Evolutionary conservation across 1,140 invertebrate species (phyloP).

Genomic region (Leptinotarsa lineolata): DNA sequence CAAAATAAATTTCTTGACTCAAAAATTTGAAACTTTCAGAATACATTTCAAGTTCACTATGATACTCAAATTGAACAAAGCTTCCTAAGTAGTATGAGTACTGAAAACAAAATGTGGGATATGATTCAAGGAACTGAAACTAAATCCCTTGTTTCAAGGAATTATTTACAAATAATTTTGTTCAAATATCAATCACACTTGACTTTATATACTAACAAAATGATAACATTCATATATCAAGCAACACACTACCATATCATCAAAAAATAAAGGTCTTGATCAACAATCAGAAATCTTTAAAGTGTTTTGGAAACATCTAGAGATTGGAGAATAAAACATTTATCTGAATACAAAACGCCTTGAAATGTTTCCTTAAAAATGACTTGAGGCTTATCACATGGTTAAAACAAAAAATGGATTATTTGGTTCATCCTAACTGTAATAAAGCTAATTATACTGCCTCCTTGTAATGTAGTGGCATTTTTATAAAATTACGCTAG

Average conservation of each 20-base stretch:
- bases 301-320: not conserved
- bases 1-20: constrained; percentile 1
- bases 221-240: too few species aligned
- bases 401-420: not conserved
- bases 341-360: not conserved
- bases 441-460: constrained; percentile 2
- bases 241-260: not conserved
- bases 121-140: not conserved
- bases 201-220: not conserved
- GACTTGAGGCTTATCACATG: constrained; percentile 2
- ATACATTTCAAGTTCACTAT: not conserved
- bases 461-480: not conserved
- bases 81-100: not conserved
- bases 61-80: not conserved
- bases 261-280: not conserved
- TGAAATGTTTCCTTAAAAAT: not conserved
- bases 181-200: not conserved
- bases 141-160: not conserved
- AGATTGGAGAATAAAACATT: too few species aligned
- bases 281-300: not conserved
- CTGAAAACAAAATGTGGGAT: not conserved
- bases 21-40: not conserved
- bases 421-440: not conserved
- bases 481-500: constrained; percentile 9
- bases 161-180: constrained; percentile 1